phyloP scores from a whole-genome alignment of 1,140 invertebrate genomes.

The Aradophagus sp. region DNA sequence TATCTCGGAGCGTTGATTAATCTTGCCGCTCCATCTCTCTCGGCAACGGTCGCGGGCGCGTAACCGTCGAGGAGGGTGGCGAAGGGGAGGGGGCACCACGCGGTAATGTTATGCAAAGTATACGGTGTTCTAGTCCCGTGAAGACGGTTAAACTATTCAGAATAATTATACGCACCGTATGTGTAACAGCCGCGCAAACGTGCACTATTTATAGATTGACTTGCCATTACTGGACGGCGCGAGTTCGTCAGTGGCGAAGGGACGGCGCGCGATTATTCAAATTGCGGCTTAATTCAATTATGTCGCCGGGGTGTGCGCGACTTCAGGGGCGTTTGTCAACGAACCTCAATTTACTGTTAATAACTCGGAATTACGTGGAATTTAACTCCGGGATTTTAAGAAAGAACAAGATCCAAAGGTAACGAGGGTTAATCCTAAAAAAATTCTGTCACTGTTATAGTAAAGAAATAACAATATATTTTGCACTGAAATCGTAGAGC shows the following conservation, averaged over 20 bases:
- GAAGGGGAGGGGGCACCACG: conserved; percentile 44
- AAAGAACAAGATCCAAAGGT: too few relatives aligned
- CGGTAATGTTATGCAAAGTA: conserved; percentile 64
- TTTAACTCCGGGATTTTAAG: too few relatives aligned
- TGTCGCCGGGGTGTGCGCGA: conserved; percentile 3
- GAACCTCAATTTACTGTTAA: not conserved
- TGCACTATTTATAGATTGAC: conserved; percentile 54
- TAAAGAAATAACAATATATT: too few relatives aligned
- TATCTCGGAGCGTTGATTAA: conserved; percentile 59
- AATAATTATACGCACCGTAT: conserved; percentile 59
- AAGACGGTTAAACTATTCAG: conserved; percentile 59
- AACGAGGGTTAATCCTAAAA: too few relatives aligned
- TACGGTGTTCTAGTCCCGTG: conserved; percentile 61
- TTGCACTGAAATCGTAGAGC: too few relatives aligned
- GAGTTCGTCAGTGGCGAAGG: conserved; percentile 41
- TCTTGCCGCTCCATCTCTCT: conserved; percentile 60
- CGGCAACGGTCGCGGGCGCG: conserved; percentile 47
- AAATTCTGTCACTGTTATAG: too few relatives aligned
- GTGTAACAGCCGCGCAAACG: conserved; percentile 41
- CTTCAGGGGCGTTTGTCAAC: not conserved
- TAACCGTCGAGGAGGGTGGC: conserved; percentile 54
- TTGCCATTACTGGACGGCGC: conserved; percentile 53
- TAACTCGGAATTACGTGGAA: too few relatives aligned
- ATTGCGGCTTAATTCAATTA: conserved; percentile 51
- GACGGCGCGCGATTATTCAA: conserved; percentile 35